A percentile compares a stretch with the other conserved stretches of the same genome.
Evolutionary conservation across 1,140 invertebrate species (phyloP).

Genomic region (Leptinotarsa defecta): DNA sequence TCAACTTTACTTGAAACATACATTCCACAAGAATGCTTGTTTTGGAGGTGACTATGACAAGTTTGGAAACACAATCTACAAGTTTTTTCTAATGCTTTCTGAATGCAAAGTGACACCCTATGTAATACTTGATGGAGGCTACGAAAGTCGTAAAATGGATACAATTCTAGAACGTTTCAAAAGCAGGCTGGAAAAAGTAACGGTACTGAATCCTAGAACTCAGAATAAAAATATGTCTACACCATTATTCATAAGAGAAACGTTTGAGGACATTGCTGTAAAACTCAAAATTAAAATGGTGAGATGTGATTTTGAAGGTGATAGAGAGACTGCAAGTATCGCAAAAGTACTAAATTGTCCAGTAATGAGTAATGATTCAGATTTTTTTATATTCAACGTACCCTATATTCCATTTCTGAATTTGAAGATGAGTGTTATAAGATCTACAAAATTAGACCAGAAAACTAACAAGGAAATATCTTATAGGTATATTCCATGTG

Average conservation of each 20-base stretch:
- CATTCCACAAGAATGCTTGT: slow-evolving; percentile 64
- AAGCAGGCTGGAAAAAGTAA: slow-evolving; percentile 65
- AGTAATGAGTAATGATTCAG: slow-evolving; percentile 86
- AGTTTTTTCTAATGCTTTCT: slow-evolving; percentile 75
- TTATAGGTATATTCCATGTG: slow-evolving; percentile 64
- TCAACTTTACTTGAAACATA: slow-evolving; percentile 69
- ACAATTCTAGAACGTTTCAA: slow-evolving; percentile 68
- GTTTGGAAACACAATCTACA: slow-evolving; percentile 64
- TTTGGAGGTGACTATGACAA: slow-evolving; percentile 91
- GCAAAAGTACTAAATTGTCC: slow-evolving; percentile 79
- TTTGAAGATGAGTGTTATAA: slow-evolving; percentile 48
- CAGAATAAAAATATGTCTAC: slow-evolving; percentile 63
- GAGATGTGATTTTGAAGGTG: slow-evolving; percentile 84
- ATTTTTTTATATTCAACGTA: slow-evolving; percentile 87
- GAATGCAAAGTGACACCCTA: slow-evolving; percentile 77
- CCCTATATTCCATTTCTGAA: slow-evolving; percentile 78
- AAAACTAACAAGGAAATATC: slow-evolving; percentile 30
- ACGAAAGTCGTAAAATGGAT: slow-evolving; percentile 74
- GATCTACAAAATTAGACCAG: slow-evolving; percentile 25
- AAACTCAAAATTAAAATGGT: slow-evolving; percentile 69
- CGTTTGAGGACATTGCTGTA: slow-evolving; percentile 71
- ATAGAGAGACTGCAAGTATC: slow-evolving; percentile 79
- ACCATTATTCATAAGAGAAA: slow-evolving; percentile 71
- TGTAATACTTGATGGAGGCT: slow-evolving; percentile 85
- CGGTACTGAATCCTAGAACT: slow-evolving; percentile 56